Evolutionary conservation across 2,797 vertebrate genomes (phyloP).

Genomic region (Catamblyrhynchus diadema): DNA sequence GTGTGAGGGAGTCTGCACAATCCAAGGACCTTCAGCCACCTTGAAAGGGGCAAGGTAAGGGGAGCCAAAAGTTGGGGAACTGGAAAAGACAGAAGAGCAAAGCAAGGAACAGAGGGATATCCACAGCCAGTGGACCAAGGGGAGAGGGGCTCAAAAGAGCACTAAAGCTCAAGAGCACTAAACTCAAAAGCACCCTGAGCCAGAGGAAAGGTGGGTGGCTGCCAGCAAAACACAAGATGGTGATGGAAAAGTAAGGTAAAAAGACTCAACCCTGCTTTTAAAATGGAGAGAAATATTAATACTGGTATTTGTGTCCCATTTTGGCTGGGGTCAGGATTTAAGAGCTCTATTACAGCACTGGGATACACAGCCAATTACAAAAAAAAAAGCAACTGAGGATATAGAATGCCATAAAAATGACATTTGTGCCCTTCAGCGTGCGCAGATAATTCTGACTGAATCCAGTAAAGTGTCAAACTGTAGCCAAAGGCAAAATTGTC

Average conservation of each 20-base stretch:
- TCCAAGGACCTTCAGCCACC: not conserved
- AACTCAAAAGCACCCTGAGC: not conserved
- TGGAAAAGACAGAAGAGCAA: not conserved
- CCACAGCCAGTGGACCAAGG: fast-evolving
- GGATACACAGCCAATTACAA: constrained; percentile 1
- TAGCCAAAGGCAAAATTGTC: constrained; percentile 41
- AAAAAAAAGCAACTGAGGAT: not conserved
- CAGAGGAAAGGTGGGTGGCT: not conserved
- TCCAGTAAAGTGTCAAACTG: constrained; percentile 36
- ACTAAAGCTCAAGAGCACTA: not conserved
- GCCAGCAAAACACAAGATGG: not conserved
- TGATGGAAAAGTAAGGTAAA: not conserved
- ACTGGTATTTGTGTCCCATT: not conserved
- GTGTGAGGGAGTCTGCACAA: not conserved
- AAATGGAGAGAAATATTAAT: not conserved
- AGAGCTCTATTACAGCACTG: constrained; percentile 21
- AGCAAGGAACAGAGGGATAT: not conserved
- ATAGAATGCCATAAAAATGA: constrained; percentile 40
- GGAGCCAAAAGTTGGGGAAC: not conserved
- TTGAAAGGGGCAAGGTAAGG: not conserved
- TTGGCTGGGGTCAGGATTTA: not conserved
- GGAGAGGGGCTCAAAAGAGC: not conserved
- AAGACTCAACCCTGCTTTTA: not conserved
- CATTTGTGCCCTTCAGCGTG: constrained; percentile 44
- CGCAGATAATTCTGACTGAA: constrained; percentile 36